Evolutionary conservation across 2,888 invertebrate species (phyloP).

Genomic region (Siphlonurus alternatus): DNA sequence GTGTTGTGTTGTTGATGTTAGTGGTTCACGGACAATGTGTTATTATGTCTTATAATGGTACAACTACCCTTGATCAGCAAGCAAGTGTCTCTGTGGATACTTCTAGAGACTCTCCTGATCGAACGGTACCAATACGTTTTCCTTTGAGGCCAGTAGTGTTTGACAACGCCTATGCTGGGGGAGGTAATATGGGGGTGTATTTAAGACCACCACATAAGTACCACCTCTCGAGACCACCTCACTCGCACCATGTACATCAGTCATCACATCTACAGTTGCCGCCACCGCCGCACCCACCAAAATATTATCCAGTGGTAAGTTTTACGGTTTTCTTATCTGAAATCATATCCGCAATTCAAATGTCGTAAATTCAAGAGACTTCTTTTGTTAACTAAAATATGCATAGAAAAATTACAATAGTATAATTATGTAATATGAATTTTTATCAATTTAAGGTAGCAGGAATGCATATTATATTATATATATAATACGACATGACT

Average conservation of each 20-base stretch:
- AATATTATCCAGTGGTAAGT: background rate
- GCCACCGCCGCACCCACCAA: background rate
- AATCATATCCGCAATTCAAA: too few relatives aligned
- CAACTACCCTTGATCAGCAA: background rate
- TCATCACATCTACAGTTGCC: background rate
- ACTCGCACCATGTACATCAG: background rate
- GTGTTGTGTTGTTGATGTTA: background rate
- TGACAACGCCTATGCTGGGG: background rate
- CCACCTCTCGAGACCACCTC: background rate
- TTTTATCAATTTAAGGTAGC: too few relatives aligned
- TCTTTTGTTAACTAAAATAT: too few relatives aligned
- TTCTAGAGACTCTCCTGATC: background rate
- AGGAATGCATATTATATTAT: too few relatives aligned
- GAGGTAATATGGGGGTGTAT: background rate
- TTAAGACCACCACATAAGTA: background rate
- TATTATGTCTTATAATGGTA: background rate
- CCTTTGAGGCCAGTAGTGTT: background rate
- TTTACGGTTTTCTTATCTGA: too few relatives aligned
- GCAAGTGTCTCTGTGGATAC: background rate
- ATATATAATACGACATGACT: too few relatives aligned
- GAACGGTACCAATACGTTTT: background rate
- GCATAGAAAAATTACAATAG: too few relatives aligned
- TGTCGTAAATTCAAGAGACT: too few relatives aligned
- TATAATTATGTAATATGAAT: too few relatives aligned
- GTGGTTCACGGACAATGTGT: background rate